Evolutionary conservation across 2,888 invertebrate species (phyloP), one percentile per base, ranked within the genome.

Genomic region (Chydorus sphaericus): DNA sequence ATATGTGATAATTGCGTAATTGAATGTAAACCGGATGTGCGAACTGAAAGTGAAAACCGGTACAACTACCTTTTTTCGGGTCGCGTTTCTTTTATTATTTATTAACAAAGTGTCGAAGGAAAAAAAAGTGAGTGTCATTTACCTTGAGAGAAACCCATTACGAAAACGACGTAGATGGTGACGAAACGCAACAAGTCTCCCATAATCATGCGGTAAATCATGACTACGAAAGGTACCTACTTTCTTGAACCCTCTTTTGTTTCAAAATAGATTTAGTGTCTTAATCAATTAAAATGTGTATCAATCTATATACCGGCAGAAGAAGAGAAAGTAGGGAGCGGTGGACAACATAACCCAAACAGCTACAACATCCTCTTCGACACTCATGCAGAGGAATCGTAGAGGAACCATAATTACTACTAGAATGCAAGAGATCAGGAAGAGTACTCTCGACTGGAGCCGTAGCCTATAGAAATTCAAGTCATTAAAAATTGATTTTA

Each of bases 201-300:
- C 79, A 87, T 85, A 51, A 97, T 87, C 92, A 98, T 97, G 61
- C 94, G 81, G 72, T 97, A 97, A 63, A 98, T 93, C 96, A 97
- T 97, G 62, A 96, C 91, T n/a, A 97, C 97, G 79, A 97, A 97
- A 0, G 97, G 97, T 4, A n/a, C 97, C 97, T 1, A 97, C 94
- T 0, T 94, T 91, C 71, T 93, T 92, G 71, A 97, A 92, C 14
- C 94, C 96, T 66, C 97, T 92, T 38, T 8, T 38, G 16, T 36
- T 36, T 36, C 36, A 14, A 28, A 2, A 33, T 36, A 54, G 16
- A 23, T 14, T 14, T 26, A 33, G 7, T 28, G 33, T 10, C 10
- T 31, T 18, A 7, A 20, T 54, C 11, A 23, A 33, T 52, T 28
- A 14, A 48, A 11, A 18, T 2, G 7, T 44, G 44, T n/a, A 44